Percentiles rank a stretch among this genome's conserved stretches.
phyloP scores from a whole-genome alignment of 1,140 invertebrate species.

The Euwallacea similis region DNA sequence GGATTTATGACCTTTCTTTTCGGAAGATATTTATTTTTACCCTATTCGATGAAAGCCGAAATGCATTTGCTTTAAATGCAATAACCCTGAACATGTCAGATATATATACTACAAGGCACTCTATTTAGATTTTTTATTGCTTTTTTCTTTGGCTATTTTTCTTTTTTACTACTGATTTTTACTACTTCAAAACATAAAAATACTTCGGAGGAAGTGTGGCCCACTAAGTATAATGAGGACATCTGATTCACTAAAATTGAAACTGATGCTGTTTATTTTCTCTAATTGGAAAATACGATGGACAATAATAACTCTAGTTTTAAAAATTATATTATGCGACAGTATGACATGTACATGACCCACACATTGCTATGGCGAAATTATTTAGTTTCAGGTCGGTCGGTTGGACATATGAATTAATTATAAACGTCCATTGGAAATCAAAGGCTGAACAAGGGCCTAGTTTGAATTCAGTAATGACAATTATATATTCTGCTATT shows the following conservation, averaged over 20 bases:
- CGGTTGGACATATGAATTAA: background rate
- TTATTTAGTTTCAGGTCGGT: background rate
- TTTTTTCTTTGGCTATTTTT: background rate
- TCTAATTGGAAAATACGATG: too few relatives aligned
- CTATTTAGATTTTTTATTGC: conserved; percentile 3
- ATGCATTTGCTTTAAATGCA: conserved; percentile 8
- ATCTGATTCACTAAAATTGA: too few relatives aligned
- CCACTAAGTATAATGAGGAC: too few relatives aligned
- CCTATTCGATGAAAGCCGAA: conserved; percentile 12
- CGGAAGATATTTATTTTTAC: conserved; percentile 18
- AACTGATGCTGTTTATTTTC: too few relatives aligned
- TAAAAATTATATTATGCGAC: background rate
- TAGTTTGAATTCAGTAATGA: background rate
- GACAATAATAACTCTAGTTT: too few relatives aligned
- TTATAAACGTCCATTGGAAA: background rate
- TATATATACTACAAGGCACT: background rate
- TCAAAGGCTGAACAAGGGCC: background rate
- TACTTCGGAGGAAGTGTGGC: too few relatives aligned
- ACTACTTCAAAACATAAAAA: too few relatives aligned
- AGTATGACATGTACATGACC: background rate
- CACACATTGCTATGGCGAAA: too few relatives aligned
- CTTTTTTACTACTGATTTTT: too few relatives aligned
- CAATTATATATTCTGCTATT: conserved; percentile 12
- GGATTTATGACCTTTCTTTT: conserved; percentile 22
- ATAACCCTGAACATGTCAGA: conserved; percentile 1